Evolutionary conservation across 92 coral and sea anemone species (phyloP), one percentile per base, ranked within the genome.

Genomic region (Heteractis magnifica): DNA sequence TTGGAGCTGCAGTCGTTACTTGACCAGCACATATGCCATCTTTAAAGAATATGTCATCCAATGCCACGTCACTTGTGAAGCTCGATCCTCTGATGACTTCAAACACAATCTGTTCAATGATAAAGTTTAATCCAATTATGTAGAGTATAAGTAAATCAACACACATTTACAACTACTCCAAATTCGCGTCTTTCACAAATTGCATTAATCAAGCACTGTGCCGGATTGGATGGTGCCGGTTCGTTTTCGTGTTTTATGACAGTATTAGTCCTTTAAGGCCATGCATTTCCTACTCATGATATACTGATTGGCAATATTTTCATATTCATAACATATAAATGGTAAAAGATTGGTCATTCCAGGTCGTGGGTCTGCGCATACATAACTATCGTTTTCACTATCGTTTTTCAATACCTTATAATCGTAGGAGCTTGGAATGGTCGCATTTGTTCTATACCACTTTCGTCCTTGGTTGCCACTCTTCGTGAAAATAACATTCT

Each of bases 381-480:
- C 7, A 56, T 10, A 56, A 26, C 26, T 26, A 26, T 26, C 26
- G 26, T 26, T 26, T 26, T 26, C 1, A 26, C 26, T 26, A 26
- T 26, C 26, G 26, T 26, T 26, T 26, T 26, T 26, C 19, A 9
- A 12, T 62, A 62, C 87, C 51, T 87, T 78, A 79, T 87, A 83
- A 65, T 71, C 52, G 0, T 21, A 18, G 0, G 74, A 52, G 75
- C 79, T 83, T 34, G 87, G 65, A 86, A 59, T 77, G 13, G 65
- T 91, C 84, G 80, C 82, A 56, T 80, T 65, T 16, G 78, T 88
- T 18, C 87, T 56, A 16, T 84, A 85, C 98, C 98, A 94, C 76
- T 77, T 72, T 72, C 87, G 84, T 41, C 95, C 98, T 18, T 88
- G 88, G 81, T 92, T 85, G 55, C 93, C 95, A 41, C 73, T 82